These are phyloP conservation scores for Tangara arthus DNA, from an alignment of 2,797 vertebrate genomes.

Conservation along the genomic window DNA sequence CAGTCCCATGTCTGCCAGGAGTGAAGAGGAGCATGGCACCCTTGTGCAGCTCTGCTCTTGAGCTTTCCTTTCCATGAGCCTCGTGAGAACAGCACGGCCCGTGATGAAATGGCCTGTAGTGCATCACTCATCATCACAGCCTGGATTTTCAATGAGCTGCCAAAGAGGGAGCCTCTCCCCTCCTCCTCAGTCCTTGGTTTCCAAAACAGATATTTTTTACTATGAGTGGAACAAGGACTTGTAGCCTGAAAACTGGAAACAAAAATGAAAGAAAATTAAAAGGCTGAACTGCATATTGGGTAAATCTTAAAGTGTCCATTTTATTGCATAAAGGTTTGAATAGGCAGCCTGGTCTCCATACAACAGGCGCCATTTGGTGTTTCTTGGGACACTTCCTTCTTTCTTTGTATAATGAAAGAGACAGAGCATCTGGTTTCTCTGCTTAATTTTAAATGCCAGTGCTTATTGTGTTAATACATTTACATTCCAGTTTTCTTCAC, in stretches of 20 bases:
- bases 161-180: not conserved
- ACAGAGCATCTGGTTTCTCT: slow-evolving; percentile 12
- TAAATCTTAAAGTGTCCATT: not conserved
- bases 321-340: not conserved
- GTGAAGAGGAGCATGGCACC: not conserved
- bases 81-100: not conserved
- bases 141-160: not conserved
- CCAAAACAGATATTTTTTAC: not conserved
- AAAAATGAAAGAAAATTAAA: not conserved
- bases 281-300: not conserved
- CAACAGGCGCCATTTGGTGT: not conserved
- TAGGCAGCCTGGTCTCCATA: not conserved
- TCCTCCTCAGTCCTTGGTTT: not conserved
- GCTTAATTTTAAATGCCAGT: not conserved
- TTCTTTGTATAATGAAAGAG: not conserved
- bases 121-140: not conserved
- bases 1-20: accelerated
- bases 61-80: not conserved
- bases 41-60: not conserved
- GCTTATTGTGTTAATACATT: slow-evolving; percentile 10
- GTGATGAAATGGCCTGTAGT: not conserved
- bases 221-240: not conserved
- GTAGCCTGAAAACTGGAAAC: not conserved
- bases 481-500: not conserved
- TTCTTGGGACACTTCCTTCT: not conserved